Evolutionary conservation across 2,797 vertebrate genomes (phyloP).

Genomic region (Thaleichthys pacificus): DNA sequence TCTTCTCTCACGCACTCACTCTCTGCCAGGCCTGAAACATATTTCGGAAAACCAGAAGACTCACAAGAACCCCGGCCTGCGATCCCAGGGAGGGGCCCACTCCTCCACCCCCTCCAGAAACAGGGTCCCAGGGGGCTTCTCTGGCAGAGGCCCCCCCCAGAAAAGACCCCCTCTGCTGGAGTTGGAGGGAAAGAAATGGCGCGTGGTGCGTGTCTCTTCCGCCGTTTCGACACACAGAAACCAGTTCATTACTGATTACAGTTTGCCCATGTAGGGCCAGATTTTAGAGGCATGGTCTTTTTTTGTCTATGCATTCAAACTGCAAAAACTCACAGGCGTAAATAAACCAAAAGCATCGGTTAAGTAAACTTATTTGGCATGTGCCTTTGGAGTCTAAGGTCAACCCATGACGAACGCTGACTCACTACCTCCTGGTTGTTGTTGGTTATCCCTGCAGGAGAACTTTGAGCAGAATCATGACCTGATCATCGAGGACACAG

Average conservation of each 20-base stretch:
- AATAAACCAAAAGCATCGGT: too few relatives aligned
- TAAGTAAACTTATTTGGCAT: too few relatives aligned
- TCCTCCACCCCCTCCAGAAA: conserved; percentile 72
- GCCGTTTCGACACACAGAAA: too few relatives aligned
- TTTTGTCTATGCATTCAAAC: too few relatives aligned
- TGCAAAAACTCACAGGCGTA: too few relatives aligned
- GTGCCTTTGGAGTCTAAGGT: not conserved
- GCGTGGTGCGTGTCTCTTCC: conserved; percentile 82
- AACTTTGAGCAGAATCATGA: conserved; percentile 89
- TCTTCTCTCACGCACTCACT: not conserved
- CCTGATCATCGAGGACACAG: conserved; percentile 89
- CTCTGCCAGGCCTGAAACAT: conserved; percentile 84
- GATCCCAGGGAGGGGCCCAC: conserved; percentile 68
- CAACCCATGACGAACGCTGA: not conserved
- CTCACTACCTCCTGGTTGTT: not conserved
- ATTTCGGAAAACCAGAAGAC: conserved; percentile 89
- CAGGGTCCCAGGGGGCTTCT: conserved; percentile 48
- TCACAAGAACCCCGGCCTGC: conserved; percentile 90
- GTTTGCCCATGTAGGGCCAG: too few relatives aligned
- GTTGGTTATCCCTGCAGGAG: conserved; percentile 73
- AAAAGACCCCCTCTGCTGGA: conserved; percentile 83
- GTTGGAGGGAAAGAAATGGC: conserved; percentile 98
- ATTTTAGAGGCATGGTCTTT: too few relatives aligned
- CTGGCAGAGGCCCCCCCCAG: conserved; percentile 60
- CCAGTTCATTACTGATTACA: not conserved